Percentiles rank a stretch among this genome's conserved stretches.
phyloP scores from a whole-genome alignment of 2,888 invertebrate species.

The Synanthedon tipuliformis region DNA sequence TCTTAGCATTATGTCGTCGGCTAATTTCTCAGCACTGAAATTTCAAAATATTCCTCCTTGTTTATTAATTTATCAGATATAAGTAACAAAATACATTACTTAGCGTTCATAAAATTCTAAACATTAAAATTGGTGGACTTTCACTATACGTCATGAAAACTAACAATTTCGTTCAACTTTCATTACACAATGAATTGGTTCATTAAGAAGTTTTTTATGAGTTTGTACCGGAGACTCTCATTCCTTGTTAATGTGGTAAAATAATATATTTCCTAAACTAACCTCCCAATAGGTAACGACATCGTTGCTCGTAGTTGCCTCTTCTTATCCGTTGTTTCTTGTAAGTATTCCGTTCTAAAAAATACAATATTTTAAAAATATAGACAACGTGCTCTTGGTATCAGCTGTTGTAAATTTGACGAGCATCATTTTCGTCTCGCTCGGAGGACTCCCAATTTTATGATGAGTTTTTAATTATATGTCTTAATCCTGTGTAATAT shows the following conservation, averaged over 20 bases:
- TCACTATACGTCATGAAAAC: too few species aligned
- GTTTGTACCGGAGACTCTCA: neutral
- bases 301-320: slow-evolving; percentile 57
- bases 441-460: too few species aligned
- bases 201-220: too few species aligned
- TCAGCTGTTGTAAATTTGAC: too few species aligned
- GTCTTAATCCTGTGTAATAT: too few species aligned
- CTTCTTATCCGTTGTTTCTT: slow-evolving; percentile 52
- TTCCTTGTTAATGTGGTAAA: neutral
- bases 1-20: neutral
- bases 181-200: too few species aligned
- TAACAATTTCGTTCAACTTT: too few species aligned
- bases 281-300: slow-evolving; percentile 51
- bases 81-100: too few species aligned
- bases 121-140: too few species aligned
- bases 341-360: slow-evolving; percentile 34
- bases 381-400: too few species aligned
- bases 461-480: too few species aligned
- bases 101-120: neutral
- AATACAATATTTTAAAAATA: neutral
- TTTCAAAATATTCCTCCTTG: neutral
- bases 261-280: slow-evolving; percentile 3
- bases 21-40: neutral
- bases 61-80: neutral
- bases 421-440: too few species aligned